These are phyloP conservation scores for Archocentrus centrarchus DNA, from an alignment of 2,113 vertebrate species.

Conservation along the genomic window DNA sequence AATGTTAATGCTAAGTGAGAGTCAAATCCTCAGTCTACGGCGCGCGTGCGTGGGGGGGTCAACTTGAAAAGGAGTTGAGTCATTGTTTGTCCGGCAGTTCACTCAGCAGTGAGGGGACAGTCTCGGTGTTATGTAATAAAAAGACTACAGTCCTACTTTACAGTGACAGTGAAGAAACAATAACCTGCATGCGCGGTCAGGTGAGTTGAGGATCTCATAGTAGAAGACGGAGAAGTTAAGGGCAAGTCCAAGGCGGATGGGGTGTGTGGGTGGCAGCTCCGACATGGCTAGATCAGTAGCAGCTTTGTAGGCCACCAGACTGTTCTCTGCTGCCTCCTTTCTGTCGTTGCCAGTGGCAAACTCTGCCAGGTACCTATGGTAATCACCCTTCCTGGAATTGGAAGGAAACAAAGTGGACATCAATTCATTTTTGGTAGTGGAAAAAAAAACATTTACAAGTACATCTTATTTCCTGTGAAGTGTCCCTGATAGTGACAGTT, in stretches of 20 bases:
- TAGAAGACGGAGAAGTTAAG: conserved; percentile 99
- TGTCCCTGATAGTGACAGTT: neutral
- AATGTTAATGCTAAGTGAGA: neutral
- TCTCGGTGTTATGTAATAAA: neutral
- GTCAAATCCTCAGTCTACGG: neutral
- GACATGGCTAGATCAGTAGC: conserved; percentile 97
- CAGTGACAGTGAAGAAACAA: conserved; percentile 16
- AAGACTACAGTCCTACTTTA: neutral
- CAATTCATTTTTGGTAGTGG: neutral
- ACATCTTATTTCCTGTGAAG: neutral
- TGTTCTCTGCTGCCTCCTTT: conserved; percentile 99
- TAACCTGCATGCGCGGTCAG: conserved; percentile 98
- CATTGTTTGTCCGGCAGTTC: neutral
- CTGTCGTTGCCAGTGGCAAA: conserved; percentile 97
- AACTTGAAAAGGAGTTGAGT: neutral
- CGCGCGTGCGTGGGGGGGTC: neutral
- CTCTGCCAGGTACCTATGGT: conserved; percentile 99
- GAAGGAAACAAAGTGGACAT: neutral
- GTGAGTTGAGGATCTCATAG: conserved; percentile 99
- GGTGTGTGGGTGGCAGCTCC: conserved; percentile 97
- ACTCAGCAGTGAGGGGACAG: neutral
- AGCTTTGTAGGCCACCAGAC: conserved; percentile 97
- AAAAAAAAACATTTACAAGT: neutral
- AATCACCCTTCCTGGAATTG: conserved; percentile 94
- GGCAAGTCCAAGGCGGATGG: conserved; percentile 97